Conservation (phyloP, 2,888 invertebrate species). For the Formica aserva region DNA sequence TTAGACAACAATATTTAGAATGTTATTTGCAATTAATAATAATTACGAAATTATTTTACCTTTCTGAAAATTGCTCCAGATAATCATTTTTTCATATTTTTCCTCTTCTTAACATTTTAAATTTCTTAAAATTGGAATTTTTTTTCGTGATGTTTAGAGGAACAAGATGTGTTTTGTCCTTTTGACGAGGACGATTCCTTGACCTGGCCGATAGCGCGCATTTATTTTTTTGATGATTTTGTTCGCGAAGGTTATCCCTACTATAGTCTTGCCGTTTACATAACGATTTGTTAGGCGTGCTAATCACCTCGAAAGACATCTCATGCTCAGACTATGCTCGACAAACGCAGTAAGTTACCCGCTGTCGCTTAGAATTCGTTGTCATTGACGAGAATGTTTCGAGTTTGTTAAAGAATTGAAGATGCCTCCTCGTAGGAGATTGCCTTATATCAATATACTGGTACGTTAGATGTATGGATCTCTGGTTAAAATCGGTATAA, state of each 20-base stretch:
- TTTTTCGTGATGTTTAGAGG: not conserved
- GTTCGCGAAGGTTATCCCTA: constrained; percentile 49
- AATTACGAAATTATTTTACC: not conserved
- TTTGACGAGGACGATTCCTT: constrained; percentile 5
- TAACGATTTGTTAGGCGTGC: constrained; percentile 20
- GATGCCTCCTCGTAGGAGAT: not conserved
- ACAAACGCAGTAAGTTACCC: not conserved
- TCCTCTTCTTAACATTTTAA: not conserved
- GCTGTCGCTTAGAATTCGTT: not conserved
- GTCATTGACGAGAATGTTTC: not conserved
- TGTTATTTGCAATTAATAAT: not conserved
- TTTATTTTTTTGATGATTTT: constrained; percentile 19
- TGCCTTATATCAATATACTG: not conserved
- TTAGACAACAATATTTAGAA: not conserved
- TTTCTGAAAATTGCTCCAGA: not conserved
- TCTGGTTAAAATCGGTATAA: not conserved
- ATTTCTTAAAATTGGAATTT: not conserved
- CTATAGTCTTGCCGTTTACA: constrained; percentile 27
- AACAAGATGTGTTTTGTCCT: constrained; percentile 1
- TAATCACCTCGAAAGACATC: constrained; percentile 33
- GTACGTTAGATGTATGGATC: not conserved
- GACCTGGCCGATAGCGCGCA: constrained; percentile 13
- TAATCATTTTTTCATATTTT: not conserved
- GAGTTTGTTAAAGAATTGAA: not conserved
- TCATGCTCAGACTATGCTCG: not conserved